Percentiles rank a stretch among this genome's conserved stretches.
Conservation (phyloP, 2,113 vertebrate genomes). For the Prinia subflava region DNA sequence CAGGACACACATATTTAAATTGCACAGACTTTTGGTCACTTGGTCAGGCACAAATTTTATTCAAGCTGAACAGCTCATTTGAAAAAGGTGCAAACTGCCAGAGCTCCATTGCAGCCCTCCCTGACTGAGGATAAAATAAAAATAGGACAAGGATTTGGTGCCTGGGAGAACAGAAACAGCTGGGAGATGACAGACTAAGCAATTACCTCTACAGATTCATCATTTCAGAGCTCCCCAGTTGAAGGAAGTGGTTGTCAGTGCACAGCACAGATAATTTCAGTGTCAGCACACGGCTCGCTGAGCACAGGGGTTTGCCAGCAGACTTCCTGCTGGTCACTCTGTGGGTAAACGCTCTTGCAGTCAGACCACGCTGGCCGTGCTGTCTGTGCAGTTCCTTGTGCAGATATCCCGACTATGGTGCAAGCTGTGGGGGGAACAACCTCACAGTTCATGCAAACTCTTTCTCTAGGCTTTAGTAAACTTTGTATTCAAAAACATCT, state of each 20-base stretch:
- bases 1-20: neutral
- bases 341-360: neutral
- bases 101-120: neutral
- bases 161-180: neutral
- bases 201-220: neutral
- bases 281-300: rapidly evolving
- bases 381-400: rapidly evolving
- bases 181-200: neutral
- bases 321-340: rapidly evolving
- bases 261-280: neutral
- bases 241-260: neutral
- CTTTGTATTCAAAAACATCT: neutral
- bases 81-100: neutral
- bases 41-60: neutral
- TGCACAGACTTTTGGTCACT: neutral
- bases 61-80: neutral
- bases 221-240: neutral
- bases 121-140: neutral
- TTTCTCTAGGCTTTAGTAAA: neutral
- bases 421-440: neutral
- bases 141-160: neutral
- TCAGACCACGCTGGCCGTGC: neutral
- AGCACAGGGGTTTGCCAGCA: neutral
- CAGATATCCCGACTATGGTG: neutral
- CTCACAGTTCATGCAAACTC: neutral